Evolutionary conservation across 2,888 invertebrate genomes (phyloP), one percentile per base, ranked within the genome.

Genomic region (Cylloceria caligata): DNA sequence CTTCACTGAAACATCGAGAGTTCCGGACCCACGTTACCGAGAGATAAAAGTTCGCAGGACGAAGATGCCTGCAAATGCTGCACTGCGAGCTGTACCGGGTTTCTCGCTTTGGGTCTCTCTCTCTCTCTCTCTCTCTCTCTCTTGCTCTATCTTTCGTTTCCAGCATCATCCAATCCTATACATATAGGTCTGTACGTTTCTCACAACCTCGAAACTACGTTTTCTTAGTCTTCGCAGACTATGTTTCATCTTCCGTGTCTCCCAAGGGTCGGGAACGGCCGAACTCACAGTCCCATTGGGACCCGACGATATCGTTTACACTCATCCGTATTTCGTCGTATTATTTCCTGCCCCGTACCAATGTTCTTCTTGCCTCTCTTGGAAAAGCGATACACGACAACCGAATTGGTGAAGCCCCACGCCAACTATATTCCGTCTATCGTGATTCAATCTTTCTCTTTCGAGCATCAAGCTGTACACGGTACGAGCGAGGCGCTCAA

Each of bases 11-110:
- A 80, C 68, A 73, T 34, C 42, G 64, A 42, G 73, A 79, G 76
- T 80, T 83, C 77, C 85, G 79, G 82, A 79, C 72, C 84, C 76
- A 83, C 74, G 82, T 85, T 84, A 82, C 80, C 39, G 55, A 47
- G 65, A 52, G 68, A 83, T 83, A 74, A 81, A 81, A 81, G 81
- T 73, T 77, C 67, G 11, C 75, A 76, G 81, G 68, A 67, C 62
- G 74, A 81, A 80, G 72, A 64, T 79, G 55, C 47, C 71, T 68
- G 74, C 60, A 64, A 75, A 64, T 30, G 60, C 30, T 34, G 42
- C 24, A 34, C 7, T 16, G 49, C 45, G 39, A 39, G 39, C 24
- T 24, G 39, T 34, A n/a, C 45, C 16, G 45, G 19, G n/a, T 13
- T 45, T 16, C 16, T 45, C 45, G 57, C 71, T 69, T 79, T 57